Conservation (phyloP, 1,140 invertebrate genomes). For the Danaus melanippus region DNA sequence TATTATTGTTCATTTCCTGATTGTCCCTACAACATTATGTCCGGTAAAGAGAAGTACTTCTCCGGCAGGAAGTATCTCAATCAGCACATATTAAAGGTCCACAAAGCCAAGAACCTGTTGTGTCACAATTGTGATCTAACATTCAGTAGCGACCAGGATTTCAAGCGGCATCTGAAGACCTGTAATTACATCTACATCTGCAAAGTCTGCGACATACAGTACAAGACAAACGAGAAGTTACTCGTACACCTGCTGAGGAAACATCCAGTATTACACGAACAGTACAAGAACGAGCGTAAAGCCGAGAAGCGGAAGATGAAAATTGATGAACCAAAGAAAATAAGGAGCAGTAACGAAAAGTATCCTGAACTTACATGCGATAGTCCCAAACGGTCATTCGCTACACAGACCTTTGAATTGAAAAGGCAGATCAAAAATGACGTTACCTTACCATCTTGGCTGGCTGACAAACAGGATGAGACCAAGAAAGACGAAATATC, state of each 20-base stretch:
- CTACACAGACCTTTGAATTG: constrained; percentile 45
- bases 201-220: constrained; percentile 33
- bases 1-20: constrained; percentile 32
- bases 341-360: constrained; percentile 16
- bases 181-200: constrained; percentile 40
- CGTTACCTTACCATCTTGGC: constrained; percentile 35
- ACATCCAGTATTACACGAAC: constrained; percentile 43
- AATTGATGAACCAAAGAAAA: constrained; percentile 17
- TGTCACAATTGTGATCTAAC: constrained; percentile 29
- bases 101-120: constrained; percentile 25
- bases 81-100: constrained; percentile 52
- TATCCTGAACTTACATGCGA: constrained; percentile 28
- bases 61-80: constrained; percentile 44
- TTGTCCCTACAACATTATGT: constrained; percentile 32
- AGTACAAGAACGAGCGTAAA: constrained; percentile 44
- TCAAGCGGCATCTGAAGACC: constrained; percentile 31
- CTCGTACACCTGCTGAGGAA: constrained; percentile 45
- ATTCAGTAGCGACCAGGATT: constrained; percentile 27
- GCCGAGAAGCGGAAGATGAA: constrained; percentile 30
- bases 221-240: constrained; percentile 37
- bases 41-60: constrained; percentile 34
- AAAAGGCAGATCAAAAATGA: constrained; percentile 50
- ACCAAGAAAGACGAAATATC: constrained; percentile 50
- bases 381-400: constrained; percentile 48
- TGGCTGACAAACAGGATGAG: constrained; percentile 25